A percentile compares a stretch with the other conserved stretches of the same genome.
These are phyloP conservation scores for Chalcosyrphus nemorum DNA, from an alignment of 2,888 invertebrate species.

Conservation along the genomic window DNA sequence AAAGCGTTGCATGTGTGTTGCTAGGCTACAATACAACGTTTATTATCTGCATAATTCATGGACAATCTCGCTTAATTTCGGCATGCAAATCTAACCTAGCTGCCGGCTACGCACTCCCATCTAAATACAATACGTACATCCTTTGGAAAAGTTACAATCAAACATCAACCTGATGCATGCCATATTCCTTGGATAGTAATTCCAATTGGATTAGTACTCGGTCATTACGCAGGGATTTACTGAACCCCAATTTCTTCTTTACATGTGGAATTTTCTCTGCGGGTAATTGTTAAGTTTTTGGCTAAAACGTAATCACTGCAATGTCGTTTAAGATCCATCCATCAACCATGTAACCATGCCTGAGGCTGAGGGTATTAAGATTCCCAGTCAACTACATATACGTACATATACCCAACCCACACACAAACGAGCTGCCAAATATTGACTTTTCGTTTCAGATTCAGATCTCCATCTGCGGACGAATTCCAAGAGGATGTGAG, in stretches of 20 bases:
- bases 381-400: conserved; percentile 21
- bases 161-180: neutral
- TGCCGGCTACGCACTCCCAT: neutral
- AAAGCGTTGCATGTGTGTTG: no score
- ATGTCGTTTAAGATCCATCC: conserved; percentile 60
- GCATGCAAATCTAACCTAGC: no score
- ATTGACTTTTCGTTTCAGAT: conserved; percentile 69
- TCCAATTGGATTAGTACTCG: conserved; percentile 3
- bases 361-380: conserved; percentile 38
- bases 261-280: neutral
- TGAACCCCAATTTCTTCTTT: neutral
- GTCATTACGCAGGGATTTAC: neutral
- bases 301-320: conserved; percentile 47
- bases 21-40: no score
- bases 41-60: no score
- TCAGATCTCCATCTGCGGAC: conserved; percentile 47
- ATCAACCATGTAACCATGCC: conserved; percentile 60
- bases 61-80: no score
- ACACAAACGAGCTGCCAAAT: conserved; percentile 39
- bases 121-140: neutral
- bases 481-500: conserved; percentile 21
- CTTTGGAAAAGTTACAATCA: neutral
- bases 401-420: conserved; percentile 7
- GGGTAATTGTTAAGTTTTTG: conserved; percentile 22
- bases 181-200: neutral